These are phyloP conservation scores for Caenorhabditis sulstoni DNA, from an alignment of 2,888 invertebrate genomes.

Conservation along the genomic window DNA sequence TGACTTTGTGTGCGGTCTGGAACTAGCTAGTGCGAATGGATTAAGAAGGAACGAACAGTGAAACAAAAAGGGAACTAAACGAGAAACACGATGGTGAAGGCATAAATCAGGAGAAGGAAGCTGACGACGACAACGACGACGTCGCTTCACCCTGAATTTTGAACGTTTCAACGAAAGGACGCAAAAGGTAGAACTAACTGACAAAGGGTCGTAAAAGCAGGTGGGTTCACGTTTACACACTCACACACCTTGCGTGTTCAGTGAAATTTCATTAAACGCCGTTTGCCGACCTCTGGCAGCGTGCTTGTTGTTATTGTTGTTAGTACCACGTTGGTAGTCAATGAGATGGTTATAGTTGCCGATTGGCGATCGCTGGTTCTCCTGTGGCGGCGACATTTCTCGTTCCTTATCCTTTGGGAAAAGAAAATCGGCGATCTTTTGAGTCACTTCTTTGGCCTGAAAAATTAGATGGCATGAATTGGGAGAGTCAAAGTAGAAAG, in stretches of 20 bases:
- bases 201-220: slow-evolving; percentile 50
- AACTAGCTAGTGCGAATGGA: slow-evolving; percentile 5
- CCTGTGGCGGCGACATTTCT: slow-evolving; percentile 41
- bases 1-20: slow-evolving; percentile 30
- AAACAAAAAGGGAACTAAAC: neutral
- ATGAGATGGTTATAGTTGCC: neutral
- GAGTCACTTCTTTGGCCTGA: slow-evolving; percentile 21
- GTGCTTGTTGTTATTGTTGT: slow-evolving; percentile 7
- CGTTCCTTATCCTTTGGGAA: slow-evolving; percentile 19
- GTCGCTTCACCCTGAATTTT: neutral
- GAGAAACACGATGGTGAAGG: slow-evolving; percentile 3
- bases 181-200: slow-evolving; percentile 1
- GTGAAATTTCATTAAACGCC: slow-evolving; percentile 16
- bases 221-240: slow-evolving; percentile 6
- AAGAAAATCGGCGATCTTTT: neutral
- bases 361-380: slow-evolving; percentile 22
- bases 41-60: neutral
- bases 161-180: slow-evolving; percentile 13
- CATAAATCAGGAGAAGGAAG: slow-evolving; percentile 15
- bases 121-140: too few relatives aligned
- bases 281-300: neutral
- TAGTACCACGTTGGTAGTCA: neutral
- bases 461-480: slow-evolving; percentile 7
- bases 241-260: slow-evolving; percentile 46
- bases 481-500: neutral